These are phyloP conservation scores for Synanthedon formicaeformis DNA, from an alignment of 2,888 invertebrate species.

Conservation along the genomic window DNA sequence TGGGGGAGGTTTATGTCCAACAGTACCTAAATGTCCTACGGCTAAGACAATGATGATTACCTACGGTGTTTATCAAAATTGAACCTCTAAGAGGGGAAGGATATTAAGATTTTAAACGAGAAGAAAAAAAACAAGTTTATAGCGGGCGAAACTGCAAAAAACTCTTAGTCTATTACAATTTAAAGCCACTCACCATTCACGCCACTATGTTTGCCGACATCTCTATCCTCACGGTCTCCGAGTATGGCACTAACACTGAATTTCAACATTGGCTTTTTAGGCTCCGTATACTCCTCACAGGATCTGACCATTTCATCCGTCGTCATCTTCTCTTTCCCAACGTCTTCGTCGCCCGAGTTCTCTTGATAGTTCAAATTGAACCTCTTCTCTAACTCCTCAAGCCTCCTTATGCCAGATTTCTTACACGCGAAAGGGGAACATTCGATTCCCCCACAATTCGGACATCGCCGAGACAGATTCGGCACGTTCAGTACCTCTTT, in stretches of 20 bases:
- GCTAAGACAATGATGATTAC: too few species aligned
- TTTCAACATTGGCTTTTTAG: slow-evolving; percentile 83
- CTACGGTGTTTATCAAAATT: too few species aligned
- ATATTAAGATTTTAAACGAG: too few species aligned
- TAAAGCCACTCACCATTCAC: slow-evolving; percentile 42
- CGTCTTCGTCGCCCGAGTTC: slow-evolving; percentile 48
- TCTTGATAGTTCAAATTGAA: slow-evolving; percentile 55
- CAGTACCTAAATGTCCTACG: too few species aligned
- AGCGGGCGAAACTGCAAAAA: too few species aligned
- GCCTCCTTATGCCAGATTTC: slow-evolving; percentile 49
- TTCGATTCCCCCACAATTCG: slow-evolving; percentile 67
- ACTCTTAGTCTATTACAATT: neutral
- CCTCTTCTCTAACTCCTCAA: slow-evolving; percentile 57
- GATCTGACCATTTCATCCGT: slow-evolving; percentile 55
- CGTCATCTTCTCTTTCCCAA: slow-evolving; percentile 25
- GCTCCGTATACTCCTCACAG: slow-evolving; percentile 51
- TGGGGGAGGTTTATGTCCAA: too few species aligned
- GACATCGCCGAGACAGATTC: slow-evolving; percentile 53
- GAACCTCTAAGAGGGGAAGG: too few species aligned
- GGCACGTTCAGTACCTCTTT: slow-evolving; percentile 58
- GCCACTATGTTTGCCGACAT: slow-evolving; percentile 26
- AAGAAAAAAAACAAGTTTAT: too few species aligned
- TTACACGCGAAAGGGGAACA: slow-evolving; percentile 65
- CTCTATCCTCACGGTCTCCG: slow-evolving; percentile 70
- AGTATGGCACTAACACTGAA: slow-evolving; percentile 94